A percentile compares a stretch with the other conserved stretches of the same genome.
Conservation (phyloP, 2,113 vertebrate species). For the Opisthocomus hoazin region DNA sequence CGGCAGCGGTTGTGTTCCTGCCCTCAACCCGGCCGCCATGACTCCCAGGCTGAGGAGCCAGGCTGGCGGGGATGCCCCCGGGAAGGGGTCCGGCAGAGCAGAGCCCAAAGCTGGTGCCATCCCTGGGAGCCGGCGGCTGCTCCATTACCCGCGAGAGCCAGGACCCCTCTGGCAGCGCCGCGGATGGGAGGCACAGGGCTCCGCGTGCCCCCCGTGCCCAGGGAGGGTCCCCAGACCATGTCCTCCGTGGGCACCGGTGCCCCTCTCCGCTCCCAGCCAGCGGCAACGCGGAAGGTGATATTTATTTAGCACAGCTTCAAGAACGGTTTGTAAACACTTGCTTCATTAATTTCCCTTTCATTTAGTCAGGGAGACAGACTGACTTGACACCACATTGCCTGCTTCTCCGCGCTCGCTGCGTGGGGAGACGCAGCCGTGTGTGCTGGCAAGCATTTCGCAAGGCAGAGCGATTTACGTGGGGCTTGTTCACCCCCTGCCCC, state of each 20-base stretch:
- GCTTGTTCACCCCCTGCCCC: neutral
- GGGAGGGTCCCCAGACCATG: neutral
- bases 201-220: neutral
- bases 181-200: fast-evolving
- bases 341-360: neutral
- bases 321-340: neutral
- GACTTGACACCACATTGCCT: neutral
- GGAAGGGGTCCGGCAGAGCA: fast-evolving
- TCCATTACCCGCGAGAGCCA: fast-evolving
- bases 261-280: neutral
- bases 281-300: fast-evolving
- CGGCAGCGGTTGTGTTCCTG: neutral
- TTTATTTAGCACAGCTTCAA: neutral
- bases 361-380: neutral
- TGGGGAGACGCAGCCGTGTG: neutral
- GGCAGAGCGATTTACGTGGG: neutral
- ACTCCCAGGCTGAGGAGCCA: no score
- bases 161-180: fast-evolving
- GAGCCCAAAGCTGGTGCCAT: neutral
- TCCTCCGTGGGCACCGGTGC: fast-evolving
- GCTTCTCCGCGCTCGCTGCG: neutral
- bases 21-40: fast-evolving
- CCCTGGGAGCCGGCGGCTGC: neutral
- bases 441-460: neutral
- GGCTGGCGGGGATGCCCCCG: neutral